These are phyloP conservation scores for Hydrotaea cyrtoneurina DNA, from an alignment of 2,888 invertebrate genomes.

Conservation along the genomic window DNA sequence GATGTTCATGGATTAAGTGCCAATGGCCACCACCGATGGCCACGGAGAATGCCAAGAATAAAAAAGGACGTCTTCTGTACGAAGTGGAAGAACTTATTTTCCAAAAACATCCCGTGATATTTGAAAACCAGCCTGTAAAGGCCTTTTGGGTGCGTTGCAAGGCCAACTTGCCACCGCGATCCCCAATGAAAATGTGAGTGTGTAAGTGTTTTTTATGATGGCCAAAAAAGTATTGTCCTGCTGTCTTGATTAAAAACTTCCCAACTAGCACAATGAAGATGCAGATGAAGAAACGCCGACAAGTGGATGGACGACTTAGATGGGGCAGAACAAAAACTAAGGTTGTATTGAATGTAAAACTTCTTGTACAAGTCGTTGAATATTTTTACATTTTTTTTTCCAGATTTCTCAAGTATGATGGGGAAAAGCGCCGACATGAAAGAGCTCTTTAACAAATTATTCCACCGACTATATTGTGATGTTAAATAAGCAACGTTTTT, in stretches of 20 bases:
- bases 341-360: slow-evolving; percentile 15
- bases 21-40: too few relatives aligned
- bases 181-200: background rate
- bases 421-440: background rate
- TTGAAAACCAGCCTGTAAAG: too few relatives aligned
- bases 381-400: slow-evolving; percentile 36
- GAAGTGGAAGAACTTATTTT: too few relatives aligned
- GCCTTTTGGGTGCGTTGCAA: too few relatives aligned
- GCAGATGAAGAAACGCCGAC: slow-evolving; percentile 7
- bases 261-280: slow-evolving; percentile 40
- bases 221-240: slow-evolving; percentile 45
- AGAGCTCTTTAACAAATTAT: slow-evolving; percentile 1
- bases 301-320: background rate
- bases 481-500: slow-evolving; percentile 3
- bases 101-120: too few relatives aligned
- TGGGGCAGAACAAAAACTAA: background rate
- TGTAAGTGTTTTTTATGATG: slow-evolving; percentile 12
- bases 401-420: background rate
- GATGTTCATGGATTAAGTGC: too few relatives aligned
- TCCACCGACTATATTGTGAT: background rate
- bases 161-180: too few relatives aligned
- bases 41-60: too few relatives aligned
- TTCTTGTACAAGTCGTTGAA: slow-evolving; percentile 14
- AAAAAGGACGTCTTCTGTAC: too few relatives aligned
- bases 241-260: slow-evolving; percentile 55